phyloP scores from a whole-genome alignment of 2,113 vertebrate genomes.

The Propithecus coquereli region DNA sequence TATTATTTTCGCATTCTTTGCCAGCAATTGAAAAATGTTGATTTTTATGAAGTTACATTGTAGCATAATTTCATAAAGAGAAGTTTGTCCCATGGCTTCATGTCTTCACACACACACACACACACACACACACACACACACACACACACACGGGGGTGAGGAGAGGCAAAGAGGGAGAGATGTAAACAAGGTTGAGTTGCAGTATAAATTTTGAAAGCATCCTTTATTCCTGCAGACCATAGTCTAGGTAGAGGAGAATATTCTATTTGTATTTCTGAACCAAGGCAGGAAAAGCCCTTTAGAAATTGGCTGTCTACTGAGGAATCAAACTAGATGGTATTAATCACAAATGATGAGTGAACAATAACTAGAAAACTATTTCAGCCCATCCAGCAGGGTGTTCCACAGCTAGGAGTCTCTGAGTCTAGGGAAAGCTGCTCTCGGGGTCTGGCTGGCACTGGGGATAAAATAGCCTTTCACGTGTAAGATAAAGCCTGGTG shows the following conservation, averaged over 20 bases:
- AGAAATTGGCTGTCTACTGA: neutral
- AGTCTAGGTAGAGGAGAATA: neutral
- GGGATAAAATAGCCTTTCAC: slow-evolving; percentile 7
- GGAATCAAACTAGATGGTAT: neutral
- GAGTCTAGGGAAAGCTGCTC: neutral
- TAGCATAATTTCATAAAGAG: slow-evolving; percentile 6
- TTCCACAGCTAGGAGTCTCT: neutral
- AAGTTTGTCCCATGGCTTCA: neutral
- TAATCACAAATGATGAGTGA: neutral
- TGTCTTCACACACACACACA: neutral
- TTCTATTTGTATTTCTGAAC: slow-evolving; percentile 28
- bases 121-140: neutral
- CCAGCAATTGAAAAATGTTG: neutral
- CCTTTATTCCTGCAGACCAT: neutral
- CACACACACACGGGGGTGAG: neutral
- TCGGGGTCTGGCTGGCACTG: neutral
- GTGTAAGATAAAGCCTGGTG: neutral
- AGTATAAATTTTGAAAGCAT: neutral
- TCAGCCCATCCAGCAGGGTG: neutral
- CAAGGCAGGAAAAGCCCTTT: neutral
- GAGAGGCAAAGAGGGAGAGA: neutral
- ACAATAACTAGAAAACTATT: slow-evolving; percentile 1
- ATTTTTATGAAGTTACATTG: slow-evolving; percentile 18
- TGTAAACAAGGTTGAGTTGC: neutral
- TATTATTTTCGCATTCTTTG: neutral